Conservation (phyloP, 2,888 invertebrate genomes). For the Tolmerus cingulatus region DNA sequence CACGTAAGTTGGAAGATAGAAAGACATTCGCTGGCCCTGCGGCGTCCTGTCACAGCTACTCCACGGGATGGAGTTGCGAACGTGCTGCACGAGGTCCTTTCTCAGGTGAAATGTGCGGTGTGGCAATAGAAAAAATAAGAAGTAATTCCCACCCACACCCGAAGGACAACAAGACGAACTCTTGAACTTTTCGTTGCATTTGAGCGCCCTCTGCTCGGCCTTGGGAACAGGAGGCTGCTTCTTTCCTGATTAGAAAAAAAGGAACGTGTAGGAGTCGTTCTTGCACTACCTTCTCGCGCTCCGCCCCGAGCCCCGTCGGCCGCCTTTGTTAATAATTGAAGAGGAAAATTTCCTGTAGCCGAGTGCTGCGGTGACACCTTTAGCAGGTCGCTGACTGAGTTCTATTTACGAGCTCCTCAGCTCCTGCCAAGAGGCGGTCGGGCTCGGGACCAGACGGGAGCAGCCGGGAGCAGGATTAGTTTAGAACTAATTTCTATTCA, state of each 20-base stretch:
- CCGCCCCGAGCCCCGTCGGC: neutral
- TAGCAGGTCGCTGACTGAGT: neutral
- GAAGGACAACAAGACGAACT: neutral
- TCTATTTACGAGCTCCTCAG: neutral
- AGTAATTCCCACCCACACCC: neutral
- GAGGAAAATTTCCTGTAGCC: neutral
- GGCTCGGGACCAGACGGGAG: neutral
- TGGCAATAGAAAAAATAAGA: neutral
- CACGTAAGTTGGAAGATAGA: neutral
- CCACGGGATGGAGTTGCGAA: neutral
- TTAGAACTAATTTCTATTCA: neutral
- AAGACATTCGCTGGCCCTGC: neutral
- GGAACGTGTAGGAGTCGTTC: neutral
- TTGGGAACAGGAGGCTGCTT: neutral
- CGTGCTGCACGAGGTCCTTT: neutral
- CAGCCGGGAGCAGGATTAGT: neutral
- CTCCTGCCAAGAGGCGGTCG: neutral
- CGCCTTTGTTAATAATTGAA: neutral
- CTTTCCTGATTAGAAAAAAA: neutral
- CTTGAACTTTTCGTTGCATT: neutral
- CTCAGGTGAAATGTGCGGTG: neutral
- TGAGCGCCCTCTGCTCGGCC: neutral
- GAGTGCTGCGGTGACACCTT: neutral
- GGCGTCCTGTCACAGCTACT: neutral
- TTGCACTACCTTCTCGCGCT: neutral